phyloP scores from a whole-genome alignment of 2,113 vertebrate genomes.

The Phycodurus eques region DNA sequence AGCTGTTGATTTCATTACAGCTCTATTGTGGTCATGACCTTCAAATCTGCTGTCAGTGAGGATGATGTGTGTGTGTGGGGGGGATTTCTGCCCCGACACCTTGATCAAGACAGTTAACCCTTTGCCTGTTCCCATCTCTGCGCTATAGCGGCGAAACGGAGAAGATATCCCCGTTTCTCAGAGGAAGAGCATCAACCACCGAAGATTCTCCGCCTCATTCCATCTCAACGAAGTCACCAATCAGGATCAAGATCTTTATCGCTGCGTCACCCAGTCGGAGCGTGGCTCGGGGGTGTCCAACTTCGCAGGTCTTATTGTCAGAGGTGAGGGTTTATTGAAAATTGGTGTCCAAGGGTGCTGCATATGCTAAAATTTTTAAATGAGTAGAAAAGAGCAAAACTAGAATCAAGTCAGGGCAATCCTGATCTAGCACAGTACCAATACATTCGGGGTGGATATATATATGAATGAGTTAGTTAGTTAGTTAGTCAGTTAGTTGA shows the following conservation, averaged over 20 bases:
- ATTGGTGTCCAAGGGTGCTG: slow-evolving; percentile 1
- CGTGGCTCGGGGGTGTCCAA: slow-evolving; percentile 96
- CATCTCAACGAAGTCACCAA: slow-evolving; percentile 90
- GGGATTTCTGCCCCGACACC: slow-evolving; percentile 26
- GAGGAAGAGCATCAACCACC: slow-evolving; percentile 97
- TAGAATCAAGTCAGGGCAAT: no score
- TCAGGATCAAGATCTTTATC: slow-evolving; percentile 93
- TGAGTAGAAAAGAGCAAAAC: not conserved
- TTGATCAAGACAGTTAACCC: slow-evolving; percentile 48
- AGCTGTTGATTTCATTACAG: slow-evolving; percentile 66
- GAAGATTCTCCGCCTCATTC: slow-evolving; percentile 95
- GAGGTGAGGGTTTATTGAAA: slow-evolving; percentile 76
- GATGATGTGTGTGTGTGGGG: not conserved
- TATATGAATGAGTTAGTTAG: no score
- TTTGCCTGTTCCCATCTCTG: slow-evolving; percentile 8
- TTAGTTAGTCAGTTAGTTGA: no score
- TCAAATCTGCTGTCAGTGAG: slow-evolving; percentile 57
- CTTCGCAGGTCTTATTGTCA: slow-evolving; percentile 93
- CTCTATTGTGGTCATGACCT: slow-evolving; percentile 64
- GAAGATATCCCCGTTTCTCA: slow-evolving; percentile 95
- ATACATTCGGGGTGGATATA: no score
- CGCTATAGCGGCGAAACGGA: slow-evolving; percentile 86
- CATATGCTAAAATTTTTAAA: not conserved
- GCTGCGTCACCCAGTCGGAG: slow-evolving; percentile 96
- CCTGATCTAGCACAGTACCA: no score